These are phyloP conservation scores for Eupithecia exiguata DNA, from an alignment of 2,888 invertebrate genomes.

Conservation along the genomic window DNA sequence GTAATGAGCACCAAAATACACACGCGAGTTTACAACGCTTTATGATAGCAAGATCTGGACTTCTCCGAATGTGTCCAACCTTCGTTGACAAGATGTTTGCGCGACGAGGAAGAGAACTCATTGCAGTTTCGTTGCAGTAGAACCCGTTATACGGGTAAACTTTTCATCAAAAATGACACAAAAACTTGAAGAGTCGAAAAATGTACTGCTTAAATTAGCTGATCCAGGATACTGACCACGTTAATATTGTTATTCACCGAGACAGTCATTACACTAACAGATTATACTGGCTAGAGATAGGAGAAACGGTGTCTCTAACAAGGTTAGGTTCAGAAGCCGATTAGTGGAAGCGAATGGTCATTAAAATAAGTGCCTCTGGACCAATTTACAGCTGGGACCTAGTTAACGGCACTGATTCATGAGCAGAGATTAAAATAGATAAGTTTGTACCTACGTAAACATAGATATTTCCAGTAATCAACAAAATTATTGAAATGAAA, in stretches of 20 bases:
- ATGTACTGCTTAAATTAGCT: conserved; percentile 34
- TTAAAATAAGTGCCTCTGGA: conserved; percentile 46
- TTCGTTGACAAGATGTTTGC: neutral
- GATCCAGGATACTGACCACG: conserved; percentile 21
- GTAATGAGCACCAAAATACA: conserved; percentile 39
- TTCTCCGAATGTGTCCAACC: neutral
- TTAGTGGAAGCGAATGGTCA: conserved; percentile 43
- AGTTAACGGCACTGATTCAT: conserved; percentile 11
- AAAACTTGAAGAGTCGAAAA: conserved; percentile 21
- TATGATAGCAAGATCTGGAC: conserved; percentile 7
- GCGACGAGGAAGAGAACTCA: conserved; percentile 11
- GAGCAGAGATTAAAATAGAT: conserved; percentile 4
- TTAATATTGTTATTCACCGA: conserved; percentile 29
- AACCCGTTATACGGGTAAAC: conserved; percentile 19
- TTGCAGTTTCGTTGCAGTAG: neutral
- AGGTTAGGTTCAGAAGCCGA: conserved; percentile 37
- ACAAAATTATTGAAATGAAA: conserved; percentile 5
- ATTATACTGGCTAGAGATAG: conserved; percentile 35
- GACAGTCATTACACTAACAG: conserved; percentile 53
- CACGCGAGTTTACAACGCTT: conserved; percentile 13
- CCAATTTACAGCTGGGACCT: conserved; percentile 36
- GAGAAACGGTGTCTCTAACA: conserved; percentile 38
- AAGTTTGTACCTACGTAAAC: conserved; percentile 2
- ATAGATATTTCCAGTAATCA: conserved; percentile 7
- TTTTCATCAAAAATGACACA: conserved; percentile 16